Evolutionary conservation across 2,113 vertebrate genomes (phyloP), one percentile per base, ranked within the genome.

Genomic region (Notarius quadriscutis): DNA sequence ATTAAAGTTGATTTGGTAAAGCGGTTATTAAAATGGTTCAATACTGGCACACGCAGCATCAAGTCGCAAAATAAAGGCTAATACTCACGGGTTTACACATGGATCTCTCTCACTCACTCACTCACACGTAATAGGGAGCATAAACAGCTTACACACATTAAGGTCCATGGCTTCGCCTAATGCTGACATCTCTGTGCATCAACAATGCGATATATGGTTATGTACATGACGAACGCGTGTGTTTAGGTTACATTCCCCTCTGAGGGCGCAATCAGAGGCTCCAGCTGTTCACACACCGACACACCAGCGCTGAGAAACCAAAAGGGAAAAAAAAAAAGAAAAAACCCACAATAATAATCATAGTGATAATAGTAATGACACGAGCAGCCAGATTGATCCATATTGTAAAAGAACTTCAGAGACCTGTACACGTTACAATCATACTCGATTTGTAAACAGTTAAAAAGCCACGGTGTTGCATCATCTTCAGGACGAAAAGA

Each of bases 371-470:
- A 79, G 92, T 94, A 94, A 93, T 95, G 96, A 85, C 69, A 74
- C 51, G n/a, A 97, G 96, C 96, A 97, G 97, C 96, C 95, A 95
- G 95, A 95, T 96, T 97, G 96, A 96, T 96, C 96, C 95, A 95
- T 96, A 95, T 95, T 93, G 92, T 95, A 95, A 97, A 95, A 92
- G 95, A 96, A 97, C 96, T 96, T 98, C 96, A 98, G 97, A 97
- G 95, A 96, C 97, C 96, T 96, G 96, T 96, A 97, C 96, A 97
- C 95, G 95, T 97, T 99, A 99, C 98, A 99, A 99, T 99, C 98
- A 98, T 97, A 95, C 97, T 97, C 97, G 97, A 97, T 97, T 97
- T 99, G 98, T 99, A 99, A 99, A 99, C 98, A 99, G 97, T 97
- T 99, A 99, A 98, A 84, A 99, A 99, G 97, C 97, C 98, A 98